Evolutionary conservation across 2,888 invertebrate genomes (phyloP), one percentile per base, ranked within the genome.

Genomic region (Stenolophus ochropezus): DNA sequence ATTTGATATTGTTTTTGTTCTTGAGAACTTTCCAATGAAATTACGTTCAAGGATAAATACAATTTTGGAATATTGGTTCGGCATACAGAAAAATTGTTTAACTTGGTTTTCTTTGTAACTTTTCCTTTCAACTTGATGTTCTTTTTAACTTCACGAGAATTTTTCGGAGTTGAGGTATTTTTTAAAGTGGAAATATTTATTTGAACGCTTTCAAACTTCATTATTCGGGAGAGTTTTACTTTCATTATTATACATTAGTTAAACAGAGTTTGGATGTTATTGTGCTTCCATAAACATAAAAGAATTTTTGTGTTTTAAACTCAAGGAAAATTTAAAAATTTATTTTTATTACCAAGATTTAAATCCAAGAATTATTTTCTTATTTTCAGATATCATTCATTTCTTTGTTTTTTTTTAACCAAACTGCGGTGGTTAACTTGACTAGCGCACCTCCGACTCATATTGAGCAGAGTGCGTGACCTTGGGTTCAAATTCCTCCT

Each of bases 41-140:
- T 61, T 61, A 14, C 25, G 25, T 61, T 61, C 61, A 61, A 61
- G 25, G 25, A 58, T 61, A 61, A 61, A 61, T 61, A 61, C 61
- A 61, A 61, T 61, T 61, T 61, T 61, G 61, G 25, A 61, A 61
- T 61, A 61, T 61, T 61, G 61, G 58, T 58, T 58, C 21, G 25
- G 61, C 25, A 61, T 61, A 61, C 61, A 61, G 14, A 61, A 23
- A 61, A 61, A 61, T 61, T 61, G 61, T 61, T 61, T 61, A 61
- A 61, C 61, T 61, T 61, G 25, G 61, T 25, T 61, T 61, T 61
- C 61, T 61, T 61, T 61, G 5, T 61, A 61, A 61, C 61, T 61
- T 61, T 61, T 25, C 25, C 61, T 61, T 61, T 61, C 61, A 61
- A 61, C 61, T 61, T 25, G 61, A 61, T 61, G 23, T 61, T 61